Evolutionary conservation across 2,888 invertebrate genomes (phyloP).

Genomic region (Baccha elongata): DNA sequence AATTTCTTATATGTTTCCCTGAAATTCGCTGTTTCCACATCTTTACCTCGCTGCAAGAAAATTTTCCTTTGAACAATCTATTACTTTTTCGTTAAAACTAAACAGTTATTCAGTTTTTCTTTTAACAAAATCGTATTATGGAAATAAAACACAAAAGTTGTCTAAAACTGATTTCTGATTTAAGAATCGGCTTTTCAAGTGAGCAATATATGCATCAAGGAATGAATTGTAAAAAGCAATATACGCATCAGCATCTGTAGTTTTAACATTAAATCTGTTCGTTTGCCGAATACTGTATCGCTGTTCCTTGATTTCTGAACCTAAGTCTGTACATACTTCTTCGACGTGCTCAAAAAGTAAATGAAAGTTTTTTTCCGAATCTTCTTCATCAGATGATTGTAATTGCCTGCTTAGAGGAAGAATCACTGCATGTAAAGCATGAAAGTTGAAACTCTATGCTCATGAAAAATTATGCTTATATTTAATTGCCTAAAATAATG

Average conservation of each 20-base stretch:
- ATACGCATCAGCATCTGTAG: neutral
- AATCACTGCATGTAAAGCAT: too few species aligned
- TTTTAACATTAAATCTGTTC: neutral
- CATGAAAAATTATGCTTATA: too few species aligned
- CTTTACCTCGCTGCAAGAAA: neutral
- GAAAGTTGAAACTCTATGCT: too few species aligned
- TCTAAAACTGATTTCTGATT: neutral
- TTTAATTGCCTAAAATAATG: too few species aligned
- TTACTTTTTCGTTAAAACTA: too few species aligned
- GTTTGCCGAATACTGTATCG: neutral
- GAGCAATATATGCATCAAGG: neutral
- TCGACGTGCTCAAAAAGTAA: neutral
- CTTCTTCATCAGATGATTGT: neutral
- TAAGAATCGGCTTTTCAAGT: neutral
- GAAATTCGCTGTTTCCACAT: constrained; percentile 1
- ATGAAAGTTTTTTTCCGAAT: neutral
- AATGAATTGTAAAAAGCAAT: neutral
- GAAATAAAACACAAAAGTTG: neutral
- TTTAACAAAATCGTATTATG: neutral
- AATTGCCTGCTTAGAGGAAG: too few species aligned
- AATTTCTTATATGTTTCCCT: too few species aligned
- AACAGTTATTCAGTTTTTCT: too few species aligned
- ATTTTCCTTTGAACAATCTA: too few species aligned
- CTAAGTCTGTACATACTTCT: neutral
- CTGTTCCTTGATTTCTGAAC: neutral